phyloP scores from a whole-genome alignment of 2,113 vertebrate genomes.

The Albula glossodonta region DNA sequence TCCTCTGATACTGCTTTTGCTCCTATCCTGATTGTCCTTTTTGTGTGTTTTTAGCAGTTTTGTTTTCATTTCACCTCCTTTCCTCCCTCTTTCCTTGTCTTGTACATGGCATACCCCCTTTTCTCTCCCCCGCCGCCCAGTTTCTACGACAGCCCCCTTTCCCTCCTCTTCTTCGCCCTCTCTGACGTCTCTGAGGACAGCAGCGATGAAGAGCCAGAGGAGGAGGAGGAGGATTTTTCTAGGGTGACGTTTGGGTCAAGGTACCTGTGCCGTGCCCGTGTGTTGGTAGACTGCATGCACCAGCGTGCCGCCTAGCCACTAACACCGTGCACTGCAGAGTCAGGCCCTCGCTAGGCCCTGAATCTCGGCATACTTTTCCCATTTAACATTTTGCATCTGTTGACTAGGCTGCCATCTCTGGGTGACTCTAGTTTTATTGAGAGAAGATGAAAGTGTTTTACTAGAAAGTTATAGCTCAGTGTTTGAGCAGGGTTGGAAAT shows the following conservation, averaged over 20 bases:
- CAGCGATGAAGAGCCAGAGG: slow-evolving; percentile 87
- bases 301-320: slow-evolving; percentile 46
- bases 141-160: slow-evolving; percentile 81
- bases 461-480: not conserved
- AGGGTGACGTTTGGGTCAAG: slow-evolving; percentile 98
- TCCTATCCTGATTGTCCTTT: slow-evolving; percentile 9
- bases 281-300: slow-evolving; percentile 64
- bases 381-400: not conserved
- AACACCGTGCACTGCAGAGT: slow-evolving; percentile 37
- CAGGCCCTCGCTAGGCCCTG: not conserved
- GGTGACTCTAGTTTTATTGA: not conserved
- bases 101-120: slow-evolving; percentile 20
- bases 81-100: slow-evolving; percentile 19
- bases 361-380: not conserved
- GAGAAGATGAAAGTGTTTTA: not conserved
- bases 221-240: slow-evolving; percentile 82
- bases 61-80: slow-evolving; percentile 22
- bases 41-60: not conserved
- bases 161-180: slow-evolving; percentile 87
- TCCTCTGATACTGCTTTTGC: not conserved
- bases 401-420: not conserved
- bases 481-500: too few species aligned
- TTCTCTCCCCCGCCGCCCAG: slow-evolving; percentile 15
- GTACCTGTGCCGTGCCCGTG: slow-evolving; percentile 74
- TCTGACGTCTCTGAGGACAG: slow-evolving; percentile 92